Conservation (phyloP, 2,113 vertebrate species). For the Daubentonia madagascariensis region DNA sequence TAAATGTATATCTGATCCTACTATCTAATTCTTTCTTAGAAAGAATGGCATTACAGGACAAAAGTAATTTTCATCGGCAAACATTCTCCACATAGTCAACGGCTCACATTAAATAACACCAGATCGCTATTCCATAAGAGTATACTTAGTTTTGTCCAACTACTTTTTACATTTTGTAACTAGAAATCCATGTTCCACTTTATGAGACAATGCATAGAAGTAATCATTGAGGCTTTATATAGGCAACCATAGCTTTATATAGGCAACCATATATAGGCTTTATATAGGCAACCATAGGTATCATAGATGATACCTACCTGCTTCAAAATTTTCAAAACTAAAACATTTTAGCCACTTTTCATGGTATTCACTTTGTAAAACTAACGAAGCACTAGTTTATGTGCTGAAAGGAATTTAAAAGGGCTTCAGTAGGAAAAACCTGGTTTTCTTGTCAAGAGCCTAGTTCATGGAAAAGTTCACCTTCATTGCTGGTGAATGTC, state of each 20-base stretch:
- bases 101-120: not conserved
- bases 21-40: not conserved
- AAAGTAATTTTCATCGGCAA: slow-evolving; percentile 27
- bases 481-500: not conserved
- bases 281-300: not conserved
- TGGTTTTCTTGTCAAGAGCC: not conserved
- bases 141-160: not conserved
- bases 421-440: not conserved
- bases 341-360: slow-evolving; percentile 5
- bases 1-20: not conserved
- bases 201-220: not conserved
- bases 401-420: not conserved
- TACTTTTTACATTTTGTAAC: not conserved
- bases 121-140: not conserved
- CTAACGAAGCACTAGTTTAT: not conserved
- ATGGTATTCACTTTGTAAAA: not conserved
- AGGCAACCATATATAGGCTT: not conserved
- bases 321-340: slow-evolving; percentile 33
- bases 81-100: slow-evolving; percentile 3
- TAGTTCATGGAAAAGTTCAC: not conserved
- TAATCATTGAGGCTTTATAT: not conserved
- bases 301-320: not conserved
- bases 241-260: not conserved
- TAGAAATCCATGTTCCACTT: not conserved
- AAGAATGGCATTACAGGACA: not conserved